A percentile compares a stretch with the other conserved stretches of the same genome.
These are phyloP conservation scores for Parapristionchus giblindavisi DNA, from an alignment of 2,888 invertebrate species.

Conservation along the genomic window DNA sequence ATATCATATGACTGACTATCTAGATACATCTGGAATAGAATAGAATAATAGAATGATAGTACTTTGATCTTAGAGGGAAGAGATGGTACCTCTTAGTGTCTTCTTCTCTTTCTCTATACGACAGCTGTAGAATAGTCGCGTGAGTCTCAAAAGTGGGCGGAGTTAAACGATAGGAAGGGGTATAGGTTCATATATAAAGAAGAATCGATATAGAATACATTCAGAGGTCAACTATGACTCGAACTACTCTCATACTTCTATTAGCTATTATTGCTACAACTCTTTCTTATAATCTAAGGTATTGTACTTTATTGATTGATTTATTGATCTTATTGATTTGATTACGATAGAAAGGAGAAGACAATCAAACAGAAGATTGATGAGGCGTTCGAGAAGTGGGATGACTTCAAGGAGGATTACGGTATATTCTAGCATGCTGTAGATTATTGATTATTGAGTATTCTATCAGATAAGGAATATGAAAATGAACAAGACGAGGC, in stretches of 20 bases:
- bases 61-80: no score
- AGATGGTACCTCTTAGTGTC: no score
- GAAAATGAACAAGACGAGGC: slow-evolving; percentile 58
- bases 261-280: background rate
- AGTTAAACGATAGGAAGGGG: background rate
- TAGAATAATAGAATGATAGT: no score
- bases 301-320: background rate
- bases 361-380: slow-evolving; percentile 48
- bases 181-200: no score
- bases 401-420: slow-evolving; percentile 62
- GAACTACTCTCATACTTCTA: slow-evolving; percentile 3
- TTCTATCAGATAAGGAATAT: slow-evolving; percentile 62
- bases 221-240: slow-evolving; percentile 18
- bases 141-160: background rate
- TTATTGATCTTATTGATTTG: background rate
- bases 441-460: background rate
- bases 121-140: background rate
- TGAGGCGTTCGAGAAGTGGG: slow-evolving; percentile 64
- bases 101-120: no score
- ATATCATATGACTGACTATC: no score
- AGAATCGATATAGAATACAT: no score
- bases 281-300: slow-evolving; percentile 23
- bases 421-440: slow-evolving; percentile 44
- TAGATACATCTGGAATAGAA: no score
- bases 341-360: slow-evolving; percentile 21